Conservation (phyloP, 2,888 invertebrate genomes). For the Mesopsocus fuscifrons region DNA sequence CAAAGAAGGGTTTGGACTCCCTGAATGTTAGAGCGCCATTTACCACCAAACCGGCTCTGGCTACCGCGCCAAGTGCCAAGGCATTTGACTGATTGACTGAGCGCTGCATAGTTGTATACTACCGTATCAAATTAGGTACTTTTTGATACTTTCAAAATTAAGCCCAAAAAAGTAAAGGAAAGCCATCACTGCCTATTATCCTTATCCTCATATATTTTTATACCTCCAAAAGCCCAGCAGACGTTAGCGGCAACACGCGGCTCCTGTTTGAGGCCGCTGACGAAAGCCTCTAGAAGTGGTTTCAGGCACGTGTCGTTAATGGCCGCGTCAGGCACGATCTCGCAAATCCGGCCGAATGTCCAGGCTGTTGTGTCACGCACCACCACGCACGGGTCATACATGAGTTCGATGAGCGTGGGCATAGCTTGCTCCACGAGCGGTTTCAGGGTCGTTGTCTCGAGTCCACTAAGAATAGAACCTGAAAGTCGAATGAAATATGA, state of each 20-base stretch:
- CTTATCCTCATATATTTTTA: too few relatives aligned
- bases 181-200: too few relatives aligned
- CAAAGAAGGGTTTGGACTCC: too few relatives aligned
- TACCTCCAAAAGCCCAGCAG: conserved; percentile 95
- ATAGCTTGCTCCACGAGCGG: conserved; percentile 93
- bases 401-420: conserved; percentile 82
- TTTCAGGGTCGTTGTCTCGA: conserved; percentile 70
- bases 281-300: conserved; percentile 58
- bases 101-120: too few relatives aligned
- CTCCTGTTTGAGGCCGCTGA: conserved; percentile 66
- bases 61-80: too few relatives aligned
- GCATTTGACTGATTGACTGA: too few relatives aligned
- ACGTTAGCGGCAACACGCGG: conserved; percentile 95
- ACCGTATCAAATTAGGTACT: too few relatives aligned
- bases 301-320: conserved; percentile 72
- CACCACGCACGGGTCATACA: conserved; percentile 85
- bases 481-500: conserved; percentile 26
- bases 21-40: too few relatives aligned
- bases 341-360: conserved; percentile 96
- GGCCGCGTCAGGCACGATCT: conserved; percentile 88
- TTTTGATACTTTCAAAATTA: too few relatives aligned
- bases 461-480: conserved; percentile 68
- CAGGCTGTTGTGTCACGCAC: conserved; percentile 96
- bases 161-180: too few relatives aligned
- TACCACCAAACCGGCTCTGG: too few relatives aligned